Percentiles rank a stretch among this genome's conserved stretches.
Evolutionary conservation across 1,140 invertebrate species (phyloP).

Genomic region (Cyrtorhinus lividipennis): DNA sequence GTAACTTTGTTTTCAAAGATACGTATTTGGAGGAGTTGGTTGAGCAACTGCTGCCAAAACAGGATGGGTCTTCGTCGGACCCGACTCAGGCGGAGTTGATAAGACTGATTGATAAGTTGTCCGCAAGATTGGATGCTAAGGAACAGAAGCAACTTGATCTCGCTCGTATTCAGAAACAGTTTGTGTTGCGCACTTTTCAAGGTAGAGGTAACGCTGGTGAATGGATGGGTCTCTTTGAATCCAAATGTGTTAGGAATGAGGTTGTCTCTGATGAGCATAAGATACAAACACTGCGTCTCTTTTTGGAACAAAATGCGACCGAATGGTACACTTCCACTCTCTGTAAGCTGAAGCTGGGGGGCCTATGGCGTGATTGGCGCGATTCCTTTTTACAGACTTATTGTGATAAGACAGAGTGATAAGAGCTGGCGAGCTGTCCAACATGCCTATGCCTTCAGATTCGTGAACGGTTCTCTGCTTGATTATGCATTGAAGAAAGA

Average conservation of each 20-base stretch:
- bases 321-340: background rate
- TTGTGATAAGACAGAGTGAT: no score
- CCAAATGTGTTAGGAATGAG: background rate
- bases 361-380: background rate
- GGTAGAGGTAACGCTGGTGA: background rate
- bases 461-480: constrained; percentile 26
- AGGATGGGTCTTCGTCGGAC: background rate
- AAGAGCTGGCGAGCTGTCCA: constrained; percentile 27
- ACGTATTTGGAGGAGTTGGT: background rate
- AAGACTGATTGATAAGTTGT: background rate
- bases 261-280: background rate
- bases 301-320: background rate
- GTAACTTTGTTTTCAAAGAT: background rate
- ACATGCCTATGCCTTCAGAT: constrained; percentile 28
- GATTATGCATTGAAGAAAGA: constrained; percentile 29
- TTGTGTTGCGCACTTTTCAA: background rate
- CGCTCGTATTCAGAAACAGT: background rate
- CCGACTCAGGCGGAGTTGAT: background rate
- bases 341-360: background rate
- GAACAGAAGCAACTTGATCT: background rate
- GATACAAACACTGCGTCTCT: background rate
- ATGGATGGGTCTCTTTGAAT: background rate
- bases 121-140: background rate
- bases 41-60: no score
- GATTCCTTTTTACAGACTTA: background rate